These are phyloP conservation scores for Agrotis puta DNA, from an alignment of 2,888 invertebrate species.

Conservation along the genomic window DNA sequence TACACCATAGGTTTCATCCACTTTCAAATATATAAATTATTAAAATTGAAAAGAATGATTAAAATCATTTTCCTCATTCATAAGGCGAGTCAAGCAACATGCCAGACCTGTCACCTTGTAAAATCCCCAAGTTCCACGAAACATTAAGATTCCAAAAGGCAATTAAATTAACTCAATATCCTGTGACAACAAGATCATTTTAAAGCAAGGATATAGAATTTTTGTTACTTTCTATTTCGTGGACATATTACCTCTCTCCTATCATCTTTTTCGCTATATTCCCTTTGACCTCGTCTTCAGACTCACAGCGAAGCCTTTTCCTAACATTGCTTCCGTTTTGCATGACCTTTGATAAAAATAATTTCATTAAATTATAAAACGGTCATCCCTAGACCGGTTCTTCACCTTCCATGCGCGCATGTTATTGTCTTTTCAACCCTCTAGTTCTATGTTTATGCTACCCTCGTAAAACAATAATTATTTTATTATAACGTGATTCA, in stretches of 20 bases:
- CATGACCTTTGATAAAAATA: constrained; percentile 71
- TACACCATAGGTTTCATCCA: constrained; percentile 25
- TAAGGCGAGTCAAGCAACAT: constrained; percentile 40
- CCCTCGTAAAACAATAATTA: not conserved
- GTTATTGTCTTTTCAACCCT: not conserved
- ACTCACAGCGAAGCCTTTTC: constrained; percentile 83
- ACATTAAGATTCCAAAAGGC: constrained; percentile 21
- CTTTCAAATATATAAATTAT: no score
- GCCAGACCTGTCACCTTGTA: constrained; percentile 51
- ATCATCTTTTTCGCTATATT: constrained; percentile 81
- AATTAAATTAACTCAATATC: not conserved
- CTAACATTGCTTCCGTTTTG: constrained; percentile 70
- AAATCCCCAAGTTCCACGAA: constrained; percentile 45
- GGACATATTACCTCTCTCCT: constrained; percentile 76
- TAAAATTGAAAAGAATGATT: not conserved
- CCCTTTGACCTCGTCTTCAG: constrained; percentile 75
- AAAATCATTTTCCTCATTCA: not conserved
- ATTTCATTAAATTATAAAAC: constrained; percentile 2
- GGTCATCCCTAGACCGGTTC: not conserved
- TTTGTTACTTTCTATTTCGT: constrained; percentile 36
- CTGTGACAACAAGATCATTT: constrained; percentile 12
- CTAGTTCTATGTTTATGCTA: not conserved
- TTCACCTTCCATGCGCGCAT: not conserved
- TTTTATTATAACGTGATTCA: not conserved
- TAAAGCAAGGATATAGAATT: not conserved